Conservation (phyloP, 2,888 invertebrate genomes). For the Glyphotaelius pellucidus region DNA sequence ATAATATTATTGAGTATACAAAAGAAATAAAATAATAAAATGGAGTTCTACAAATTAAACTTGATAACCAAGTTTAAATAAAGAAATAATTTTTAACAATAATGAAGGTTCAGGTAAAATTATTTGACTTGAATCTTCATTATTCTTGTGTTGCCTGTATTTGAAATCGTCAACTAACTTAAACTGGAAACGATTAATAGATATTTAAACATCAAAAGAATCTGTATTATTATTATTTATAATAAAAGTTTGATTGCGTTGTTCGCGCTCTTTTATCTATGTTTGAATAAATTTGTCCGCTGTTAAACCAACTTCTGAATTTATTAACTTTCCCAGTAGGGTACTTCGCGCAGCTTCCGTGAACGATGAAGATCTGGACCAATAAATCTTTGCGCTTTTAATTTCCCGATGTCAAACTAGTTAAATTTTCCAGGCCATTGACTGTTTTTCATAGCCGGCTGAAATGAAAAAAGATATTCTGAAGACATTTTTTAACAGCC, state of each 20-base stretch:
- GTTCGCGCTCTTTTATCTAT: not conserved
- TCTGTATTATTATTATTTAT: not conserved
- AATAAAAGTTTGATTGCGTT: not conserved
- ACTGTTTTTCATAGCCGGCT: constrained; percentile 45
- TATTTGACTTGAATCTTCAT: not conserved
- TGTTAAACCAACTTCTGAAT: constrained; percentile 5
- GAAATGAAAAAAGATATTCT: constrained; percentile 40
- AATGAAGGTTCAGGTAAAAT: not conserved
- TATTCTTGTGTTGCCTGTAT: not conserved
- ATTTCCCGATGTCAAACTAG: constrained; percentile 59
- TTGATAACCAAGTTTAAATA: too few species aligned
- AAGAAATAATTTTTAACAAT: too few species aligned
- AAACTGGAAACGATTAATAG: not conserved
- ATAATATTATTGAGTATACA: too few species aligned
- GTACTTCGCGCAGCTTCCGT: not conserved
- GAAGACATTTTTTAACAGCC: not conserved
- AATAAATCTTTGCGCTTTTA: constrained; percentile 55
- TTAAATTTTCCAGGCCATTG: constrained; percentile 61
- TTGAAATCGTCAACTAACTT: not conserved
- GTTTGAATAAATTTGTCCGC: not conserved
- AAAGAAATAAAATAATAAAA: too few species aligned
- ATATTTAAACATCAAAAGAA: not conserved
- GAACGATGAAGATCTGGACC: not conserved
- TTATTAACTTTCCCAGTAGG: constrained; percentile 14
- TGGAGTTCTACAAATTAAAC: too few species aligned